These are phyloP conservation scores for rat (Rattus norvegicus) DNA, from an alignment of 2,113 vertebrate species.

Conservation along the genomic window GRCr8 NC_086033.1:54810001-54810500, in stretches of 20 bases:
- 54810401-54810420: no score
- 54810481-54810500: no score
- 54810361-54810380: no score
- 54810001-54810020: neutral
- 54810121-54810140: neutral
- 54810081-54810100: neutral
- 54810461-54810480: no score
- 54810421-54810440: no score
- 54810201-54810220: slow-evolving; percentile 26
- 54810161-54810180: neutral
- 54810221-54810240: neutral
- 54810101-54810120: neutral
- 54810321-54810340: no score
- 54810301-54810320: no score
- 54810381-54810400: no score
- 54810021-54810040: neutral
- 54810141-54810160: neutral
- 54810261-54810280: neutral
- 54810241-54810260: neutral
- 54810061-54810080: neutral
- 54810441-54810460: no score
- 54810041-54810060: slow-evolving; percentile 33
- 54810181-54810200: slow-evolving; percentile 19
- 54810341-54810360: no score
- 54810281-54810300: no score